Evolutionary conservation across 2,888 invertebrate species (phyloP).

Genomic region (Tachina grossa): DNA sequence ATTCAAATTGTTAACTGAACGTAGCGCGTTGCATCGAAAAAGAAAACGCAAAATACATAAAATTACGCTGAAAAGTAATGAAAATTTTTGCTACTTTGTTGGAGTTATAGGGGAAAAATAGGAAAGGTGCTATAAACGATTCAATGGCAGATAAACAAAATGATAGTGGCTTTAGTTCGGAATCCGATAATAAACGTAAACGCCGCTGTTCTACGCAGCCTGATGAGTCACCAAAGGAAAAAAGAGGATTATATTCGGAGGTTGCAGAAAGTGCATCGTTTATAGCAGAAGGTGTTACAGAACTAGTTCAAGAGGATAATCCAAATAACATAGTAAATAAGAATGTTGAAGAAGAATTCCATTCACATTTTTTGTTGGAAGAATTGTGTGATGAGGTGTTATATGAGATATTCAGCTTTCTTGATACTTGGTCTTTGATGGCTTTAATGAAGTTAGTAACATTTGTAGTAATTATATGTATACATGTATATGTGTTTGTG

Average conservation of each 20-base stretch:
- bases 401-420: conserved; percentile 80
- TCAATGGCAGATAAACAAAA: not conserved
- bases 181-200: conserved; percentile 73
- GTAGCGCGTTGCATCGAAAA: conserved; percentile 11
- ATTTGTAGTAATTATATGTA: not conserved
- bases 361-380: conserved; percentile 72
- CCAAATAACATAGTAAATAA: not conserved
- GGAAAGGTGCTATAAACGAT: conserved; percentile 38
- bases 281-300: conserved; percentile 22
- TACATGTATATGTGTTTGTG: not conserved
- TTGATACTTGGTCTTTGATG: conserved; percentile 79
- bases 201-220: conserved; percentile 73
- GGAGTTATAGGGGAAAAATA: not conserved
- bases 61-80: conserved; percentile 13
- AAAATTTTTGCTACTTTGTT: conserved; percentile 1
- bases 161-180: not conserved
- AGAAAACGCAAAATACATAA: conserved; percentile 59
- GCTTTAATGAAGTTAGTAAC: conserved; percentile 79
- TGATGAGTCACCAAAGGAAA: conserved; percentile 69
- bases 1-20: not conserved
- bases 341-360: conserved; percentile 56
- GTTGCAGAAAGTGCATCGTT: conserved; percentile 28
- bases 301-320: conserved; percentile 21
- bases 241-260: conserved; percentile 1
- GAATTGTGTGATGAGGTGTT: conserved; percentile 81